Conservation (phyloP, 1,140 invertebrate genomes). For the Drosophila ananassae region DNA sequence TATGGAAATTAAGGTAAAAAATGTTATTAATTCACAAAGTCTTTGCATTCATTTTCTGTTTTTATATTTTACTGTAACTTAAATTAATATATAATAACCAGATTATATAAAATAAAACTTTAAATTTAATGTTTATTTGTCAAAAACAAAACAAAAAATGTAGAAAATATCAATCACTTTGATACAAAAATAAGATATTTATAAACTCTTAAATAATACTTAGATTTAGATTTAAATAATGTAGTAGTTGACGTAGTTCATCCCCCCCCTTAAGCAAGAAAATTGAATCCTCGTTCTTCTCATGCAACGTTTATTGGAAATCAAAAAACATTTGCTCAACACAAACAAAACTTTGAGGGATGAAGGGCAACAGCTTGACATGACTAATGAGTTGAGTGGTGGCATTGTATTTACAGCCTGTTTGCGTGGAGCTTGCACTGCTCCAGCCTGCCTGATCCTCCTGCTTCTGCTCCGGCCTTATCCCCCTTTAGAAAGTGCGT, state of each 20-base stretch:
- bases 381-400: constrained; percentile 49
- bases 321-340: constrained; percentile 32
- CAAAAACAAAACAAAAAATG: background rate
- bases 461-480: background rate
- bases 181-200: background rate
- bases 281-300: constrained; percentile 4
- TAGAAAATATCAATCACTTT: background rate
- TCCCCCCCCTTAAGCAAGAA: background rate
- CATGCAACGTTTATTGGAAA: constrained; percentile 44
- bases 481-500: constrained; percentile 56
- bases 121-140: background rate
- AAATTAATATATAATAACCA: background rate
- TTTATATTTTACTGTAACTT: background rate
- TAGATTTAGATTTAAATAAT: background rate
- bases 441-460: constrained; percentile 1
- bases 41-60: background rate
- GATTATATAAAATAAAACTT: background rate
- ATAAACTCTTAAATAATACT: background rate
- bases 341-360: constrained; percentile 49
- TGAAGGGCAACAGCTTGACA: constrained; percentile 45
- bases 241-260: background rate
- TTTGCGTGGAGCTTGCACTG: constrained; percentile 2
- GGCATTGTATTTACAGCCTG: constrained; percentile 59
- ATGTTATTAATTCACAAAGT: background rate
- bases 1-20: background rate